Evolutionary conservation across 2,888 invertebrate species (phyloP).

Genomic region (Eremobia ochroleuca): DNA sequence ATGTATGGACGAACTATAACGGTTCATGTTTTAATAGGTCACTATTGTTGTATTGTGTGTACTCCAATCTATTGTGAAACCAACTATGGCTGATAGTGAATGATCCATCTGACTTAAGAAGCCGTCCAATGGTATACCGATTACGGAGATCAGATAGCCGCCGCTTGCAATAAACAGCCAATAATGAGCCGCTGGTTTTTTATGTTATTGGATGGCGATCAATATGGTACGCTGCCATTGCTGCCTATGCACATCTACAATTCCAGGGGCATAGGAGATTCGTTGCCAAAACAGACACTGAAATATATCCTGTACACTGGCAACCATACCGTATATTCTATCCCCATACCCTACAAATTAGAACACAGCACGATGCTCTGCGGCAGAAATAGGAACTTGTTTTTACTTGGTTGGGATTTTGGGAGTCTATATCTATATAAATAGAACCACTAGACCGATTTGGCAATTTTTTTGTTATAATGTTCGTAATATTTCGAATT

Average conservation of each 20-base stretch:
- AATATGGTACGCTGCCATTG: background rate
- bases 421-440: too few relatives aligned
- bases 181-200: background rate
- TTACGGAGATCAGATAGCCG: background rate
- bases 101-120: constrained; percentile 28
- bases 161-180: background rate
- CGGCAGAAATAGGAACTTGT: too few relatives aligned
- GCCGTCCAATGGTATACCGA: background rate
- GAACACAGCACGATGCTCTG: background rate
- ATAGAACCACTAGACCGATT: too few relatives aligned
- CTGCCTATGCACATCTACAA: background rate
- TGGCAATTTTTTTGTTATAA: too few relatives aligned
- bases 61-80: constrained; percentile 28
- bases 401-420: background rate
- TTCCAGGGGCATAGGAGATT: background rate
- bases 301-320: background rate
- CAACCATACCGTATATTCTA: background rate
- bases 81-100: constrained; percentile 24
- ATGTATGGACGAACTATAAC: constrained; percentile 14
- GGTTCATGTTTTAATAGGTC: constrained; percentile 21
- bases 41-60: constrained; percentile 44
- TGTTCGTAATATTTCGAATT: too few relatives aligned
- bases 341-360: too few relatives aligned
- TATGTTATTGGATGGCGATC: background rate
- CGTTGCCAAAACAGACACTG: background rate